phyloP scores from a whole-genome alignment of 2,113 vertebrate species.

The Sebastes schlegelii region DNA sequence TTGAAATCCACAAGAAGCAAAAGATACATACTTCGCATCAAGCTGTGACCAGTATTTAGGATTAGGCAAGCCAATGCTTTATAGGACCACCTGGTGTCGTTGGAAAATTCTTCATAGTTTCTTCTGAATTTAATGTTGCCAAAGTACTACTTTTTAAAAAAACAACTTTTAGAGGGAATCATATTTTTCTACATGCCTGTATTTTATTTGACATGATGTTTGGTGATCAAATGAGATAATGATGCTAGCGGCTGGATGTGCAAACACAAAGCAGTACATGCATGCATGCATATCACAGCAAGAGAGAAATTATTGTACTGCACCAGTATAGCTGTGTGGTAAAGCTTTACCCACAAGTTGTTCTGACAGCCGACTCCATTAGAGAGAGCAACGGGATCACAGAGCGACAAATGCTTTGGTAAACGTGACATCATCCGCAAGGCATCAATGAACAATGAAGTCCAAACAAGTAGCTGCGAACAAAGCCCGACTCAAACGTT shows the following conservation, averaged over 20 bases:
- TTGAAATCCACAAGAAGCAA: background rate
- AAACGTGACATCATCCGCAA: conserved; percentile 38
- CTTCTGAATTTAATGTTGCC: background rate
- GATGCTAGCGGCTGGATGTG: background rate
- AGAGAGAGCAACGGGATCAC: conserved; percentile 18
- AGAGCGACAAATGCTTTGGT: conserved; percentile 11
- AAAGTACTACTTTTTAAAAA: background rate
- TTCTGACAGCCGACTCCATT: conserved; percentile 3
- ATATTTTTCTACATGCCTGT: too few relatives aligned
- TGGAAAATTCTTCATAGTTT: background rate
- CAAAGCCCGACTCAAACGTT: conserved; percentile 14
- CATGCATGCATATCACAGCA: background rate
- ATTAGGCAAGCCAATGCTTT: background rate
- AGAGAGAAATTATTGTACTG: background rate
- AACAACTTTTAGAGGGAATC: too few relatives aligned
- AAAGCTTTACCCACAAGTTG: background rate
- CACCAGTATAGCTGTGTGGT: background rate
- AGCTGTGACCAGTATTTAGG: background rate
- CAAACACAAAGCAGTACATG: background rate
- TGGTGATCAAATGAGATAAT: background rate
- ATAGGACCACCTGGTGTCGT: background rate
- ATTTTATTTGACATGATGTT: too few relatives aligned
- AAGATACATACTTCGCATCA: background rate
- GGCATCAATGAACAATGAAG: conserved; percentile 54
- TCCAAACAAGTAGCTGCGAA: conserved; percentile 17